These are phyloP conservation scores for Actinostola sp. DNA, from an alignment of 92 coral and sea anemone species.

Conservation along the genomic window DNA sequence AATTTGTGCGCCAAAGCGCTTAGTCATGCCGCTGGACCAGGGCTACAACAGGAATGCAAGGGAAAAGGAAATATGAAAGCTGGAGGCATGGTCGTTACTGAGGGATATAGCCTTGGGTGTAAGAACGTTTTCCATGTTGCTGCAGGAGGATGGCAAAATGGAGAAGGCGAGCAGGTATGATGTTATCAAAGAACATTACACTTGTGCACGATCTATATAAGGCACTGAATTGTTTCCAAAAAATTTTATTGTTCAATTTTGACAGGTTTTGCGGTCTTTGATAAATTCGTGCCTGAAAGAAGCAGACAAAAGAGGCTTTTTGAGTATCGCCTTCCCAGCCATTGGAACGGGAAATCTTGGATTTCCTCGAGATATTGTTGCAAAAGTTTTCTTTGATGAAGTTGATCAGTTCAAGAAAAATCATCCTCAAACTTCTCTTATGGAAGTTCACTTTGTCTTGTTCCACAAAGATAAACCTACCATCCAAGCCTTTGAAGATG, in stretches of 20 bases:
- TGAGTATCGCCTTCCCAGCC: conserved; percentile 80
- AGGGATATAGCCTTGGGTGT: conserved; percentile 56
- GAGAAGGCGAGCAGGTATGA: conserved; percentile 16
- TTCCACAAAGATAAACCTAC: conserved; percentile 58
- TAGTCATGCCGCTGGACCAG: conserved; percentile 66
- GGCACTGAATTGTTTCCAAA: not conserved
- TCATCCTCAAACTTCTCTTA: conserved; percentile 44
- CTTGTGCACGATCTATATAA: not conserved
- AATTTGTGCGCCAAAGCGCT: conserved; percentile 74
- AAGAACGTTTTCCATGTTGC: conserved; percentile 55
- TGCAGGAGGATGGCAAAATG: conserved; percentile 44
- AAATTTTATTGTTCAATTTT: not conserved
- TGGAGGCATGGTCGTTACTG: conserved; percentile 47
- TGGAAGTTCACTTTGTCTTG: conserved; percentile 73
- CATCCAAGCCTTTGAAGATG: conserved; percentile 56
- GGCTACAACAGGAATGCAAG: conserved; percentile 61
- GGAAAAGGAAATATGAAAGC: conserved; percentile 28
- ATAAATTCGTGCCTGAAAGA: conserved; percentile 55
- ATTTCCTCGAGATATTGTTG: conserved; percentile 68
- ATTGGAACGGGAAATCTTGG: conserved; percentile 81
- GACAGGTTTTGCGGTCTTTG: conserved; percentile 36
- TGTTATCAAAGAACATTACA: not conserved
- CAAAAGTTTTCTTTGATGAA: conserved; percentile 70
- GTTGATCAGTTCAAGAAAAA: conserved; percentile 44
- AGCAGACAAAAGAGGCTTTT: conserved; percentile 51